A percentile compares a stretch with the other conserved stretches of the same genome.
Conservation (phyloP, 1,140 invertebrate genomes). For the Babylonia areolata region DNA sequence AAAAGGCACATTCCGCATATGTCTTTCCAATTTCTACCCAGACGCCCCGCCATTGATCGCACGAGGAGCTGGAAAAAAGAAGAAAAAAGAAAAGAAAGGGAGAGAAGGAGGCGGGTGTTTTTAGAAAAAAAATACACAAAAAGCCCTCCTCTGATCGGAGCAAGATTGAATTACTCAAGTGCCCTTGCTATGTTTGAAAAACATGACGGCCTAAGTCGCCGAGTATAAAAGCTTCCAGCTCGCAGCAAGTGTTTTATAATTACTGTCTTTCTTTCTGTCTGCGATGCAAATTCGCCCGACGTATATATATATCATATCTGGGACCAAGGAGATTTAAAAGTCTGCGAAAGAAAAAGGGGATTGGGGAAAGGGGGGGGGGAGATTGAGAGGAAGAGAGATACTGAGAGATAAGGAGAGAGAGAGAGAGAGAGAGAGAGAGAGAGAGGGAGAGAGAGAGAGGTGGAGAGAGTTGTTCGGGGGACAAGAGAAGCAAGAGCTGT, state of each 20-base stretch:
- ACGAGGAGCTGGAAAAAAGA: neutral
- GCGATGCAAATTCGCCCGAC: conserved; percentile 31
- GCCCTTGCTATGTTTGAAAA: conserved; percentile 24
- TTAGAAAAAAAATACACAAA: neutral
- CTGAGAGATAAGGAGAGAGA: too few species aligned
- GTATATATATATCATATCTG: conserved; percentile 21
- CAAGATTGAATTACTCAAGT: neutral
- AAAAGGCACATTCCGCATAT: conserved; percentile 38
- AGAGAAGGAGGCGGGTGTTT: too few species aligned
- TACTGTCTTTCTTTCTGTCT: conserved; percentile 31
- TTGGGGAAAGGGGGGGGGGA: too few species aligned
- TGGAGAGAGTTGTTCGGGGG: neutral
- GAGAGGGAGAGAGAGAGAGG: neutral
- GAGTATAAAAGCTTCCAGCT: too few species aligned
- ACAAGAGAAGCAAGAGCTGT: too few species aligned
- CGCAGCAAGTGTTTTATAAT: conserved; percentile 32
- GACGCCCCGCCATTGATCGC: conserved; percentile 30
- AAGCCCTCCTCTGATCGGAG: neutral
- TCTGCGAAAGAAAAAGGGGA: neutral
- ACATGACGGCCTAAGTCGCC: neutral
- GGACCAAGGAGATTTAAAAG: neutral
- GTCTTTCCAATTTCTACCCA: conserved; percentile 31
- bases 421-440: neutral
- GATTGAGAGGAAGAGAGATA: too few species aligned
- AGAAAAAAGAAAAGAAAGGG: too few species aligned